Percentiles rank a stretch among this genome's conserved stretches.
phyloP scores from a whole-genome alignment of 2,113 vertebrate genomes.

The Prionailurus viverrinus region DNA sequence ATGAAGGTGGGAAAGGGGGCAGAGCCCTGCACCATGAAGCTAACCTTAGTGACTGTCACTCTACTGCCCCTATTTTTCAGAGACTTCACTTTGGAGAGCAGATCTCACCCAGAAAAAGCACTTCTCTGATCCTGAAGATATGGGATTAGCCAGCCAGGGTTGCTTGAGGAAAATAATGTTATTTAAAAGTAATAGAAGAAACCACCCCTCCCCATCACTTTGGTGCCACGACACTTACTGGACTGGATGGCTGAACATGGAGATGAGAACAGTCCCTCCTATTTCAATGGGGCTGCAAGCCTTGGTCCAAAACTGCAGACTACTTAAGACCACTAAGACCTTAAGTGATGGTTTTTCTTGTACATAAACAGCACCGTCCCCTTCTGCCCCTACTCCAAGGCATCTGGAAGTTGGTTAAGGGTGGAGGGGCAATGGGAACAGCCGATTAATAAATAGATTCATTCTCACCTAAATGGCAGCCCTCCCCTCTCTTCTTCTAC shows the following conservation, averaged over 20 bases:
- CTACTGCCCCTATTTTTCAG: background rate
- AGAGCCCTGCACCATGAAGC: background rate
- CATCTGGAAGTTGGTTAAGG: conserved; percentile 81
- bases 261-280: background rate
- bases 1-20: background rate
- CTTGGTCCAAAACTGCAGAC: background rate
- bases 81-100: background rate
- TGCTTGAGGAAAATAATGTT: background rate
- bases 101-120: background rate
- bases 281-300: background rate
- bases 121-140: background rate
- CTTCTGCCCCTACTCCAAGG: background rate
- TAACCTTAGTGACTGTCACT: background rate
- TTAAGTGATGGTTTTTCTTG: conserved; percentile 27
- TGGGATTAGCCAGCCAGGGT: background rate
- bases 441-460: conserved; percentile 88
- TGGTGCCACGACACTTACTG: background rate
- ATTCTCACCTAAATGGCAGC: conserved; percentile 88
- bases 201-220: background rate
- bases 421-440: conserved; percentile 77
- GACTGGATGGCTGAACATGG: background rate
- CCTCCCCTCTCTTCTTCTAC: conserved; percentile 60
- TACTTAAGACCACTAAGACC: background rate
- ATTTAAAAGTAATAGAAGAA: background rate
- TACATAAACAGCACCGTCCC: background rate